These are phyloP conservation scores for Emys orbicularis DNA, from an alignment of 2,797 vertebrate species.

Conservation along the genomic window DNA sequence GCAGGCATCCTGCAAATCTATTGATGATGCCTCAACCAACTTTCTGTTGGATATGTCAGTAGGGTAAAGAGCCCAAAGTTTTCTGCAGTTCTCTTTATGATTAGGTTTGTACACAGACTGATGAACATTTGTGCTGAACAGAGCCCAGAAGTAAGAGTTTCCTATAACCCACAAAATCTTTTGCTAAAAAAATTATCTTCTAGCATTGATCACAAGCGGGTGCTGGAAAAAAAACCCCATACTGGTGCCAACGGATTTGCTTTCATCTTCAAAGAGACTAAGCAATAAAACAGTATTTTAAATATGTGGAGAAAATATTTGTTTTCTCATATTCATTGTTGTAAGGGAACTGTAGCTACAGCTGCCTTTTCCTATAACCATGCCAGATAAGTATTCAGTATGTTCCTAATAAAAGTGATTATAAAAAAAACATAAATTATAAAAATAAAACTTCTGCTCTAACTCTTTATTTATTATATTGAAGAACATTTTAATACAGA, in stretches of 20 bases:
- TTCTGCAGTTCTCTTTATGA: neutral
- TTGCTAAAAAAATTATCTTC: neutral
- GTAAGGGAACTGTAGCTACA: neutral
- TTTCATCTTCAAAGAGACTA: neutral
- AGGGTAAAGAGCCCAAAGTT: neutral
- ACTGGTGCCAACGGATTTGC: rapidly evolving
- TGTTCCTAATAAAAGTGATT: neutral
- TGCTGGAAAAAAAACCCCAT: neutral
- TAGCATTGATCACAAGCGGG: neutral
- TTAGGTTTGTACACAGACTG: neutral
- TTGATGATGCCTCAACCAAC: neutral
- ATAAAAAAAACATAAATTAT: neutral
- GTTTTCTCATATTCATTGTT: neutral
- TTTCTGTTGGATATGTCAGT: too few species aligned
- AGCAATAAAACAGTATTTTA: neutral
- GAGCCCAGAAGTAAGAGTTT: neutral
- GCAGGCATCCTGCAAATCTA: neutral
- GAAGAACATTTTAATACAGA: neutral
- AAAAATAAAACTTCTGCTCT: neutral
- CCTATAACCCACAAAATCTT: neutral
- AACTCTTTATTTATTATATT: neutral
- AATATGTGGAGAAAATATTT: neutral
- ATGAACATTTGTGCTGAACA: neutral
- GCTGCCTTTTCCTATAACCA: neutral
- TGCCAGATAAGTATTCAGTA: neutral